Percentiles rank a stretch among this genome's conserved stretches.
Evolutionary conservation across 2,888 invertebrate genomes (phyloP).

Genomic region (Amblyjoppa fuscipennis): DNA sequence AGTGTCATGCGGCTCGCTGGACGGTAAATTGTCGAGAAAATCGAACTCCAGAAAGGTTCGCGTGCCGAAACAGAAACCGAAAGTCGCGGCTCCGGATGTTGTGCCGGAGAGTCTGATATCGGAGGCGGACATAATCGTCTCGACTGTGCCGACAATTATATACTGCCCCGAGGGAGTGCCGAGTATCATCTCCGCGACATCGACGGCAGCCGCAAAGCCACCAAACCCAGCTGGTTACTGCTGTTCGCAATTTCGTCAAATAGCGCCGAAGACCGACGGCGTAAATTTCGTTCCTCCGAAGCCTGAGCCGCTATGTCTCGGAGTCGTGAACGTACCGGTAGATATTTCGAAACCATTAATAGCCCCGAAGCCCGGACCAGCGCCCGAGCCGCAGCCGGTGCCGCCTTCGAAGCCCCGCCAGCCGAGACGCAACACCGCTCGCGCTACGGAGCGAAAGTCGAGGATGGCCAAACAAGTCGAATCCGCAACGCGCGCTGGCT

Average conservation of each 20-base stretch:
- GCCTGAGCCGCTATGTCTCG: constrained; percentile 66
- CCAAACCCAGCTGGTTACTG: constrained; percentile 36
- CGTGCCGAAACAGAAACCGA: constrained; percentile 28
- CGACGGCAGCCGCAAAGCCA: background rate
- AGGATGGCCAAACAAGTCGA: background rate
- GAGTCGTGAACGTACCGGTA: constrained; percentile 72
- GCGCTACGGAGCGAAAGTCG: background rate
- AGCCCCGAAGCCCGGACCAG: constrained; percentile 1
- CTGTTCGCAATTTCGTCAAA: constrained; percentile 77
- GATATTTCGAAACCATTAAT: constrained; percentile 40
- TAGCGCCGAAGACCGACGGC: constrained; percentile 75
- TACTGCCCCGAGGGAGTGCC: constrained; percentile 77
- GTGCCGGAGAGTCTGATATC: constrained; percentile 52
- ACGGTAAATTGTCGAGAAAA: constrained; percentile 37
- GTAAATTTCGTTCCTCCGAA: constrained; percentile 18
- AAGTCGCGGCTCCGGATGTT: background rate
- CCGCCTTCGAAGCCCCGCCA: background rate
- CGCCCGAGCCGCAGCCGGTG: background rate
- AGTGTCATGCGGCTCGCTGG: background rate
- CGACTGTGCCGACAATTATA: constrained; percentile 78
- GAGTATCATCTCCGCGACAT: constrained; percentile 11
- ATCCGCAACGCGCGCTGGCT: background rate
- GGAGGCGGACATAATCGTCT: constrained; percentile 71
- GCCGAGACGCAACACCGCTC: background rate
- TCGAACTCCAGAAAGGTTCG: constrained; percentile 46